phyloP scores from a whole-genome alignment of 2,797 vertebrate genomes.

The Brachyalestes nurse region DNA sequence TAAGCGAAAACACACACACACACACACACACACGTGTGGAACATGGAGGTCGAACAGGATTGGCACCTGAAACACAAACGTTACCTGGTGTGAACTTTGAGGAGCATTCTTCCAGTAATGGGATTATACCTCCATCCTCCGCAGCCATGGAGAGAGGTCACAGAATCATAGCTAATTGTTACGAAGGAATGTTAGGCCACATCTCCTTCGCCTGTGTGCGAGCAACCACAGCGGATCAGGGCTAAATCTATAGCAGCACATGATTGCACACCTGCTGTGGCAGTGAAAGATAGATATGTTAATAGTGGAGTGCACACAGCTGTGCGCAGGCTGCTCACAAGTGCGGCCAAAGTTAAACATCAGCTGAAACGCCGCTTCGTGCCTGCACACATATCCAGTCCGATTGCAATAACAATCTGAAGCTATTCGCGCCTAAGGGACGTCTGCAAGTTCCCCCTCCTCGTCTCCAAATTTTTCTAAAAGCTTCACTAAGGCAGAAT shows the following conservation, averaged over 20 bases:
- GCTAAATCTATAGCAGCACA: constrained; percentile 50
- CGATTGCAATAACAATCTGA: constrained; percentile 48
- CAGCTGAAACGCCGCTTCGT: constrained; percentile 47
- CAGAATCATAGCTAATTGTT: constrained; percentile 48
- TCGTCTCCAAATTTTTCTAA: background rate
- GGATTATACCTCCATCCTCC: constrained; percentile 11
- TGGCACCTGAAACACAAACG: background rate
- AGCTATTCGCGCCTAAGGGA: constrained; percentile 48
- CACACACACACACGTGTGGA: background rate
- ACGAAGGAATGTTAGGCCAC: constrained; percentile 40
- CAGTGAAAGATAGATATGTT: constrained; percentile 57
- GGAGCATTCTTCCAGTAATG: background rate
- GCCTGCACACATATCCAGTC: constrained; percentile 46
- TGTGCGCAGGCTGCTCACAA: constrained; percentile 52
- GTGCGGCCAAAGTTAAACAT: constrained; percentile 51
- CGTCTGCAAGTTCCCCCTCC: background rate
- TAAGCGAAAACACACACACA: background rate
- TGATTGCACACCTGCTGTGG: constrained; percentile 55
- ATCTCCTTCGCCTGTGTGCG: constrained; percentile 31
- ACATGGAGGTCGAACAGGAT: background rate
- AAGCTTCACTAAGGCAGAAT: constrained; percentile 6
- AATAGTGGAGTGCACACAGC: constrained; percentile 54
- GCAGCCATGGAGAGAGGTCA: constrained; percentile 36
- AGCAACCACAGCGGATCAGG: constrained; percentile 28
- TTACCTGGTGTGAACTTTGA: background rate